These are phyloP conservation scores for Chymomyza amoena DNA, from an alignment of 2,888 invertebrate genomes.

Conservation along the genomic window DNA sequence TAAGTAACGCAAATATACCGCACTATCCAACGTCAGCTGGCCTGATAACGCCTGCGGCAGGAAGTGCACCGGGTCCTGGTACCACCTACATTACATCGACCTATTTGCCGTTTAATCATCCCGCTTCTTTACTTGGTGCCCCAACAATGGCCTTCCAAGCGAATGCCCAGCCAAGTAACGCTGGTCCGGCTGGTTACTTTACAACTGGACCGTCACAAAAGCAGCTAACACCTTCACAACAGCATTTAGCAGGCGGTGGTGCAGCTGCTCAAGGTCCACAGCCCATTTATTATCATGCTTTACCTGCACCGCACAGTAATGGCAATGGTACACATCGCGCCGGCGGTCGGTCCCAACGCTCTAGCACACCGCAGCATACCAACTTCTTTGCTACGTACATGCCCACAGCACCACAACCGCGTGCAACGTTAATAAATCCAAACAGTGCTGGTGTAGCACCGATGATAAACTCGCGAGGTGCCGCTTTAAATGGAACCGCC, in stretches of 20 bases:
- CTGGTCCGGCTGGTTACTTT: background rate
- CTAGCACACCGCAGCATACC: constrained; percentile 48
- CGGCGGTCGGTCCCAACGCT: constrained; percentile 41
- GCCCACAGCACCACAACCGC: constrained; percentile 49
- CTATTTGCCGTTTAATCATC: constrained; percentile 43
- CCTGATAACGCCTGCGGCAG: constrained; percentile 49
- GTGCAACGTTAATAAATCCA: constrained; percentile 53
- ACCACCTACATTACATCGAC: constrained; percentile 37
- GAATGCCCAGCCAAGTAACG: constrained; percentile 5
- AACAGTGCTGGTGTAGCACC: constrained; percentile 38
- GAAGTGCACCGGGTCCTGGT: constrained; percentile 22
- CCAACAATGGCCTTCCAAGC: constrained; percentile 39
- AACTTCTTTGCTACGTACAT: constrained; percentile 44
- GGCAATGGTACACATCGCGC: constrained; percentile 34
- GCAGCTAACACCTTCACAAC: background rate
- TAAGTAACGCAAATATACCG: constrained; percentile 43
- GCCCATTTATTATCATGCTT: background rate
- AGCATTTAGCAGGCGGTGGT: background rate
- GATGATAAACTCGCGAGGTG: constrained; percentile 47
- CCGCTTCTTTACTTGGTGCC: constrained; percentile 37
- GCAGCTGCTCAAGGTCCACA: background rate
- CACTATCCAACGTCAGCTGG: constrained; percentile 56
- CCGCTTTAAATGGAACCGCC: constrained; percentile 56
- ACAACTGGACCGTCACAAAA: background rate
- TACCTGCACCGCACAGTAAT: constrained; percentile 33